Evolutionary conservation across 2,113 vertebrate genomes (phyloP).

Genomic region (Hymenochirus boettgeri): DNA sequence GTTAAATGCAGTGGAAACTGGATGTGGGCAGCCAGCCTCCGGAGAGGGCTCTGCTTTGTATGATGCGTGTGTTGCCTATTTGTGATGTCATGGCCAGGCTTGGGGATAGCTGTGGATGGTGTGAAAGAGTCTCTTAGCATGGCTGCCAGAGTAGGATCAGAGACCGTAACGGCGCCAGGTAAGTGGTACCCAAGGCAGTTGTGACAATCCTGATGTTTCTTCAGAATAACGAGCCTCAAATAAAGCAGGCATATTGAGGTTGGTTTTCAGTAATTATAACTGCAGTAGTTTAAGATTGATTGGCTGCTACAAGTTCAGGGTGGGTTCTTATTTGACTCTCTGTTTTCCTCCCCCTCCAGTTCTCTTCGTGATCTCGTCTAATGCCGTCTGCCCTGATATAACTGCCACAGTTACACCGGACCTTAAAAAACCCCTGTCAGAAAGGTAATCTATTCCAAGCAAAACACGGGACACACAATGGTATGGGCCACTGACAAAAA

Average conservation of each 20-base stretch:
- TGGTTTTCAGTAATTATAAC: too few species aligned
- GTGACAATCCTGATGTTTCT: too few species aligned
- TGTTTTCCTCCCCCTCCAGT: constrained; percentile 65
- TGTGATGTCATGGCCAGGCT: constrained; percentile 75
- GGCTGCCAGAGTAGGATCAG: constrained; percentile 76
- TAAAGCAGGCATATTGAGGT: too few species aligned
- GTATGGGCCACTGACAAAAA: too few species aligned
- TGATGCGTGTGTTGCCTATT: constrained; percentile 81
- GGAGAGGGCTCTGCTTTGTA: constrained; percentile 77
- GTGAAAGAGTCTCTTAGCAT: constrained; percentile 93
- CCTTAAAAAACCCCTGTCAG: constrained; percentile 74
- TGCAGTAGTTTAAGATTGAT: too few species aligned
- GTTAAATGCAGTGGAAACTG: constrained; percentile 91
- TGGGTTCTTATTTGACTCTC: too few species aligned
- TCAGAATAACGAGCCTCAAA: too few species aligned
- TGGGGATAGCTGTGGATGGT: constrained; percentile 82
- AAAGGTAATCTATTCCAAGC: constrained; percentile 66
- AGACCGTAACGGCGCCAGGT: constrained; percentile 86
- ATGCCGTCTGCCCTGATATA: constrained; percentile 87
- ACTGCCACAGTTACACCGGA: too few species aligned
- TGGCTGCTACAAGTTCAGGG: too few species aligned
- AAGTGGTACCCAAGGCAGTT: too few species aligned
- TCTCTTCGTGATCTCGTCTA: constrained; percentile 81
- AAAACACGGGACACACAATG: too few species aligned
- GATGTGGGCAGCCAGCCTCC: constrained; percentile 93